A percentile compares a stretch with the other conserved stretches of the same genome.
Conservation (phyloP, 1,140 invertebrate species). For the Chrysomallon squamiferum region DNA sequence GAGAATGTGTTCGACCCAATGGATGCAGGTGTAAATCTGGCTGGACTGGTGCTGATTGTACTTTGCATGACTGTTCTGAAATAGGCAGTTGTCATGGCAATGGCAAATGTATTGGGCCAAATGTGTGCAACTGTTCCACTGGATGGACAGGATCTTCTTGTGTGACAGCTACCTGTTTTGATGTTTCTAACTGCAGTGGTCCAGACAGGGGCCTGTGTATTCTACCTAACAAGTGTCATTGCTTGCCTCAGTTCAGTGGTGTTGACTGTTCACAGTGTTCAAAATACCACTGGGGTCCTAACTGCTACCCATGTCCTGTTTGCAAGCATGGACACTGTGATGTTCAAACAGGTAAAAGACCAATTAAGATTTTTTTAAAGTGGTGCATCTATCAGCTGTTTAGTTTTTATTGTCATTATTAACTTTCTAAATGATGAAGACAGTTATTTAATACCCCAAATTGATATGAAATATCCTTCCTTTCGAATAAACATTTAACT, state of each 20-base stretch:
- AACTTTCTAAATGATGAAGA: too few species aligned
- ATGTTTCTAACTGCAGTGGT: slow-evolving; percentile 26
- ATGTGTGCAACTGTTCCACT: slow-evolving; percentile 15
- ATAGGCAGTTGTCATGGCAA: slow-evolving; percentile 19
- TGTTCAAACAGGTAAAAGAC: slow-evolving; percentile 8
- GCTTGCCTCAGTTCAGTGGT: slow-evolving; percentile 18
- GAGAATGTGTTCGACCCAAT: not conserved
- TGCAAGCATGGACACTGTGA: slow-evolving; percentile 17
- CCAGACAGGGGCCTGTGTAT: slow-evolving; percentile 22
- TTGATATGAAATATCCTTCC: too few species aligned
- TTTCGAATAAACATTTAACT: too few species aligned
- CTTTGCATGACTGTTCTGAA: slow-evolving; percentile 17
- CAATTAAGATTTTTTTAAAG: not conserved
- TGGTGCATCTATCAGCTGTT: too few species aligned
- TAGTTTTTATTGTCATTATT: too few species aligned
- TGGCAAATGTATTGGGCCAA: slow-evolving; percentile 22
- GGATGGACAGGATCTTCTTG: slow-evolving; percentile 16
- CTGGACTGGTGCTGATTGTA: slow-evolving; percentile 16
- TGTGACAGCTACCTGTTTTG: slow-evolving; percentile 9
- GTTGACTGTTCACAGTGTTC: slow-evolving; percentile 24
- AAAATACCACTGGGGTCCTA: slow-evolving; percentile 18
- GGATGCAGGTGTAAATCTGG: slow-evolving; percentile 10
- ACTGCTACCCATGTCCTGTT: slow-evolving; percentile 28
- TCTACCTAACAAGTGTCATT: slow-evolving; percentile 25
- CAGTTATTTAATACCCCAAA: too few species aligned